Percentiles rank a stretch among this genome's conserved stretches.
Evolutionary conservation across 2,797 vertebrate genomes (phyloP).

Genomic region (Mycteria americana): DNA sequence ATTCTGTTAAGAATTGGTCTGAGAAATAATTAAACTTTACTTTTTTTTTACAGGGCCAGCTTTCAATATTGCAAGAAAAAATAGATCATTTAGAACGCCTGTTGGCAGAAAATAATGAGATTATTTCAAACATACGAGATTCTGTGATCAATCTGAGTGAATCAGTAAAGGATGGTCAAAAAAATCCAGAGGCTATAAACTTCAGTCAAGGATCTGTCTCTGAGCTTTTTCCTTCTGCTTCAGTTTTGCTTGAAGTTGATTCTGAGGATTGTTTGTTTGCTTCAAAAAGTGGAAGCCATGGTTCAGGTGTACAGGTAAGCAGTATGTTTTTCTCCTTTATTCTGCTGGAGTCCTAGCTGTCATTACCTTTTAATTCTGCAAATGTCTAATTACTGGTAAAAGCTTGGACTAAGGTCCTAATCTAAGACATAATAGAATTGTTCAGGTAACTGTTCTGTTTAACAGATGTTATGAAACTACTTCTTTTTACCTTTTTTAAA

Average conservation of each 20-base stretch:
- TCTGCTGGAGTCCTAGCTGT: neutral
- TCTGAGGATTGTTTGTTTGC: slow-evolving; percentile 81
- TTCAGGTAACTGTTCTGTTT: neutral
- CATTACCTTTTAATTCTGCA: neutral
- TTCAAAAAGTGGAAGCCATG: slow-evolving; percentile 62
- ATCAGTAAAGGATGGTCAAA: slow-evolving; percentile 78
- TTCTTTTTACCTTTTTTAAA: neutral
- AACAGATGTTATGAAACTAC: neutral
- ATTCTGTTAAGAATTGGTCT: neutral
- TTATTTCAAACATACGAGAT: slow-evolving; percentile 88
- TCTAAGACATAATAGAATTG: neutral
- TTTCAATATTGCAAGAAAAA: slow-evolving; percentile 88
- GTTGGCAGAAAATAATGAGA: slow-evolving; percentile 88
- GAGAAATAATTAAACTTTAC: slow-evolving; percentile 1
- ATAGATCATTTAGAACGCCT: slow-evolving; percentile 89
- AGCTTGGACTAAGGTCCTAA: neutral
- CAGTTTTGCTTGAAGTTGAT: slow-evolving; percentile 59
- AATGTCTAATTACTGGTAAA: neutral
- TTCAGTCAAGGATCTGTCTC: slow-evolving; percentile 71
- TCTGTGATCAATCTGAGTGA: slow-evolving; percentile 84
- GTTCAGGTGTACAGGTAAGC: slow-evolving; percentile 83
- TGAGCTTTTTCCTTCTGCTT: slow-evolving; percentile 59
- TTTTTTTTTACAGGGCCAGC: slow-evolving; percentile 79
- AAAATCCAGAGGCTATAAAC: slow-evolving; percentile 71
- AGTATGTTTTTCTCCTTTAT: neutral